Conservation (phyloP, 92 coral and sea anemone species). For the Isaurus tuberculatus region DNA sequence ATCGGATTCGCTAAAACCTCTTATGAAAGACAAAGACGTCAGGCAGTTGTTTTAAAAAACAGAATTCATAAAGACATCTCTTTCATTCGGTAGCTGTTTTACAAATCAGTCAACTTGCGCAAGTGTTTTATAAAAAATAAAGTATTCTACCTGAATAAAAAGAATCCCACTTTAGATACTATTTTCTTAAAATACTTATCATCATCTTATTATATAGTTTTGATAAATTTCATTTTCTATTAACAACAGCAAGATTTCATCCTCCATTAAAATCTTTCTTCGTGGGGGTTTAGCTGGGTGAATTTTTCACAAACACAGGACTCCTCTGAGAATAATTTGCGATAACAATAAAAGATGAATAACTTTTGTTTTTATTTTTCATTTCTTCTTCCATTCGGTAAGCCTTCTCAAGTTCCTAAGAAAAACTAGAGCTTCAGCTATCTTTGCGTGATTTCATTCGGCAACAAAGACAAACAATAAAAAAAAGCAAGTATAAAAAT, state of each 20-base stretch:
- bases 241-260: slow-evolving; percentile 12
- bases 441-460: background rate
- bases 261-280: slow-evolving; percentile 11
- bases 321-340: slow-evolving; percentile 29
- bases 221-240: background rate
- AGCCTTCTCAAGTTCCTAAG: background rate
- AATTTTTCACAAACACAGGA: background rate
- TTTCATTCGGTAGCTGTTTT: background rate
- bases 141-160: background rate
- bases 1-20: background rate
- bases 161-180: background rate
- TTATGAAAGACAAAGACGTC: background rate
- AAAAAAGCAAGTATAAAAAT: background rate
- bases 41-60: slow-evolving; percentile 26
- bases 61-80: slow-evolving; percentile 5
- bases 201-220: no score
- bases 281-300: background rate
- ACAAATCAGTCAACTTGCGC: background rate
- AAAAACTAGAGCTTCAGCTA: background rate
- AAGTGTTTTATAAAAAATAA: background rate
- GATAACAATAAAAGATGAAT: background rate
- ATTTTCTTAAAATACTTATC: slow-evolving; percentile 1
- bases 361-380: background rate
- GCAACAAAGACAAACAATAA: background rate
- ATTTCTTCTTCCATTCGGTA: background rate